Base-by-base conservation (phyloP, 2,888 invertebrate genomes). In the Argyra leucocephala region DNA sequence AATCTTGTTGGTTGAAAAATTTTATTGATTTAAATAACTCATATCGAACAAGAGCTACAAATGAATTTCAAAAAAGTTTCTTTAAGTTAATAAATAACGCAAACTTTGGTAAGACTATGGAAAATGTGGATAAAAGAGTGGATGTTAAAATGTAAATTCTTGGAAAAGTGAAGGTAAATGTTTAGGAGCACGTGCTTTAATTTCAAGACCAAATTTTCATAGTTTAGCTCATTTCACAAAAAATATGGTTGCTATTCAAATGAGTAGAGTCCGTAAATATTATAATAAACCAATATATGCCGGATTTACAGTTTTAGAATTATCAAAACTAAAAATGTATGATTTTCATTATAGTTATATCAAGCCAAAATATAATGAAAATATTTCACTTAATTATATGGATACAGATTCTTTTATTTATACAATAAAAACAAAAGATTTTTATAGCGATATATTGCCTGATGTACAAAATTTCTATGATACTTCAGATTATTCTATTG, bases 121-220 rank as follows among this genome's bases (percentile, higher is more conserved):
- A 67, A 66, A 67, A 67, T 64, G 22, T 67, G 2, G 60, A 57
- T 12, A 66, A 65, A 65, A 58, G 63, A n/a, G 36, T 22, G 9
- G 63, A 78, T 80, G 74, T 78, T 79, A 70, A 80, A 80, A 71
- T 74, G 15, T 68, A 75, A 48, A 78, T 78, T 61, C 70, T 73
- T 66, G 70, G 73, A n/a, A 73, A 76, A 74, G 31, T 31, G 10
- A 31, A 31, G 69, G 71, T 80, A 65, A 66, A 21, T 69, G 66
- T 57, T 31, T 31, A 31, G 73, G 74, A n/a, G 74, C 73, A 12
- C 59, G 68, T 64, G 67, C 68, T 15, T 67, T 71, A 10, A 74
- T 76, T 26, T 70, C 74, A 18, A 73, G 70, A 67, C 73, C 73
- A 18, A 72, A 73, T 69, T 77, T 76, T 67, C 69, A 75, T 58